Percentiles rank a stretch among this genome's conserved stretches.
phyloP scores from a whole-genome alignment of 2,888 invertebrate genomes.

The Geotrupes spiniger region DNA sequence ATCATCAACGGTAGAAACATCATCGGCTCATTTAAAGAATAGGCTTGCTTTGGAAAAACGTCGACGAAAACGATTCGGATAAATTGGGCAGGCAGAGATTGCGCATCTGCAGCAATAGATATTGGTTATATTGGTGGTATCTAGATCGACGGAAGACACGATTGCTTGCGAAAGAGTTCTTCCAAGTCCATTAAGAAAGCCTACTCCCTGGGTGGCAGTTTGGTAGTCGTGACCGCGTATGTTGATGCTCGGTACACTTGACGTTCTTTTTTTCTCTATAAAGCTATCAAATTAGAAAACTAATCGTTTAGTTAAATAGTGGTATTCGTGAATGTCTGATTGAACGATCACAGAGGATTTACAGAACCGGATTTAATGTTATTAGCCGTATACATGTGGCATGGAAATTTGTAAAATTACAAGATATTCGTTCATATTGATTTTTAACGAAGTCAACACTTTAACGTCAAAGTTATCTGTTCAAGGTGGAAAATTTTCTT shows the following conservation, averaged over 20 bases:
- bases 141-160: slow-evolving; percentile 29
- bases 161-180: slow-evolving; percentile 25
- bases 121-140: slow-evolving; percentile 21
- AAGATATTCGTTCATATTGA: too few species aligned
- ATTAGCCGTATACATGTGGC: too few species aligned
- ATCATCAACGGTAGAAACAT: slow-evolving; percentile 1
- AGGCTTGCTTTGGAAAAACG: slow-evolving; percentile 3
- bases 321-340: background rate
- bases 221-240: slow-evolving; percentile 32
- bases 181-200: slow-evolving; percentile 22
- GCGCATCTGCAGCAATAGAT: slow-evolving; percentile 6
- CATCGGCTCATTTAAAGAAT: slow-evolving; percentile 10
- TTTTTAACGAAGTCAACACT: too few species aligned
- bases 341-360: background rate
- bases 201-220: slow-evolving; percentile 34
- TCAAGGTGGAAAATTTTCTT: too few species aligned
- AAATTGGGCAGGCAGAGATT: slow-evolving; percentile 5
- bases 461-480: too few species aligned
- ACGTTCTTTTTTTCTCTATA: slow-evolving; percentile 8
- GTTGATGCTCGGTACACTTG: slow-evolving; percentile 22
- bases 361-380: too few species aligned
- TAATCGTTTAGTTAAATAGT: slow-evolving; percentile 8
- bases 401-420: too few species aligned
- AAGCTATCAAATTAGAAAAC: slow-evolving; percentile 14
- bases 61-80: background rate